Evolutionary conservation across 1,140 invertebrate species (phyloP), one percentile per base, ranked within the genome.

Genomic region (Drosophila repleta): DNA sequence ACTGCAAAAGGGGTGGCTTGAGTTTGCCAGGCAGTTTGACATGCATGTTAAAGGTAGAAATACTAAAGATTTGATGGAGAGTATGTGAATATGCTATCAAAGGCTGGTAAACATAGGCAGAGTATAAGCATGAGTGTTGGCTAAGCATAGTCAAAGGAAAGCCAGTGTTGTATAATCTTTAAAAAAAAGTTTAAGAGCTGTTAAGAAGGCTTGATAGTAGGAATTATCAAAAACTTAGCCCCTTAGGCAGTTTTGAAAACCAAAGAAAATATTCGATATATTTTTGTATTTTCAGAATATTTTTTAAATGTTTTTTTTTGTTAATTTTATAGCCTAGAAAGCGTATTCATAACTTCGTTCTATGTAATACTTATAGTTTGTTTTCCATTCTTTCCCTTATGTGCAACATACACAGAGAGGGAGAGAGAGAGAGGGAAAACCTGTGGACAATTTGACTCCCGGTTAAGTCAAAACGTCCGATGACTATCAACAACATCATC

Each of bases 401-500:
- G 24, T 64, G 35, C 15, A 20, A 10, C 35, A 55, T 26, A 55
- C 35, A 26, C 13, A 32, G 15, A 41, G 1, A 55, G 17, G 21
- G 1, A 55, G 29, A n/a, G 0, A 24, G 20, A 49, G 13, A 13
- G 5, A 49, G 43, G 17, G 39, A 41, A 55, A 63, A 62, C 55
- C 62, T 46, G 29, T 48, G 62, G 46, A 71, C 68, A 73, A 61
- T 73, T 73, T 67, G 64, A 66, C 62, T 66, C 29, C 48, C 41
- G 63, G 69, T 49, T 17, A 60, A 63, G 66, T 32, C 51, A 74
- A 62, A 69, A 58, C 58, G 58, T 61, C 66, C 62, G 82, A 85
- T 87, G 74, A 78, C 78, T 88, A 85, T 88, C 83, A 87, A 87
- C 83, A 85, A 79, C 82, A 85, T 85, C 81, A 85, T 85, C 81